Conservation (phyloP, 2,888 invertebrate species). For the Drosophila aldrichi region DNA sequence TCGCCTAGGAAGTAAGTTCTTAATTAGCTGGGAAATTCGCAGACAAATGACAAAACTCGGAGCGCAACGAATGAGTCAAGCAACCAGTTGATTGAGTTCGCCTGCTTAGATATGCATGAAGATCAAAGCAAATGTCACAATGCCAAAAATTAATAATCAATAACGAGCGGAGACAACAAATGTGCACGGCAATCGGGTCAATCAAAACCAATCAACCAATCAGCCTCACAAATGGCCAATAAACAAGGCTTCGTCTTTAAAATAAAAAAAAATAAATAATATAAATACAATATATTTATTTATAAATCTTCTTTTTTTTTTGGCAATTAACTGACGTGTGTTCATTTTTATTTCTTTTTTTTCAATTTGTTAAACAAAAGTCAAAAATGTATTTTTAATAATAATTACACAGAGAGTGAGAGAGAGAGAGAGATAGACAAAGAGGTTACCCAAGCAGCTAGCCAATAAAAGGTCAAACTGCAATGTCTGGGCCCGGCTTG, state of each 20-base stretch:
- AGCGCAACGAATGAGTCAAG: conserved; percentile 14
- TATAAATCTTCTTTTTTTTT: conserved; percentile 17
- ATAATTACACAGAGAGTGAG: conserved; percentile 65
- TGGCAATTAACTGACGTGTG: conserved; percentile 61
- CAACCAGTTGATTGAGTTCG: conserved; percentile 6
- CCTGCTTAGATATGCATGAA: conserved; percentile 10
- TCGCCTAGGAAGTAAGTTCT: conserved; percentile 35
- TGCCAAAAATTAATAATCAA: conserved; percentile 67
- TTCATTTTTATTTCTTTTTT: conserved; percentile 35
- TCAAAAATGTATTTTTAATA: conserved; percentile 68
- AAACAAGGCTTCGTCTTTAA: conserved; percentile 55
- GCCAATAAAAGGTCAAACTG: conserved; percentile 74
- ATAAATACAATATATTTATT: not conserved
- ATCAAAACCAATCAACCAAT: conserved; percentile 57
- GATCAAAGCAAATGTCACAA: conserved; percentile 68
- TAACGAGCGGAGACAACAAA: conserved; percentile 43
- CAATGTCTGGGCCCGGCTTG: conserved; percentile 66
- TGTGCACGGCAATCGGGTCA: conserved; percentile 69
- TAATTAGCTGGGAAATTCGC: conserved; percentile 47
- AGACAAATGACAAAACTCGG: not conserved
- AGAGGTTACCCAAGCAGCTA: conserved; percentile 44
- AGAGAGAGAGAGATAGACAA: conserved; percentile 1
- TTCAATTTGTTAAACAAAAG: conserved; percentile 70
- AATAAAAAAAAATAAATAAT: not conserved
- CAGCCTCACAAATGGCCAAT: conserved; percentile 34